Conservation (phyloP, 2,797 vertebrate genomes). For the Peromyscus aztecus region DNA sequence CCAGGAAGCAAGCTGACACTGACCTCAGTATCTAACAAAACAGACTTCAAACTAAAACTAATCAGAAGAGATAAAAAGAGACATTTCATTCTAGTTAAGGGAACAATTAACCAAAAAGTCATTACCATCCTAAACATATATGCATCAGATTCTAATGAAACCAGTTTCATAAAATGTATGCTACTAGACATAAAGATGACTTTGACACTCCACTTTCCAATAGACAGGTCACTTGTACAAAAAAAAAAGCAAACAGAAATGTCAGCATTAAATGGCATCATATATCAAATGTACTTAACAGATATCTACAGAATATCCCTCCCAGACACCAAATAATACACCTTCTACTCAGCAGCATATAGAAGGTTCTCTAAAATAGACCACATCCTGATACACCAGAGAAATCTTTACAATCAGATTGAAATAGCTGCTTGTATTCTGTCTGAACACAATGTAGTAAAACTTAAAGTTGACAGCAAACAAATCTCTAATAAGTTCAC, state of each 20-base stretch:
- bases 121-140: not conserved
- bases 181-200: not conserved
- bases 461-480: not conserved
- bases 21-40: not conserved
- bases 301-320: not conserved
- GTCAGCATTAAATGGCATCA: not conserved
- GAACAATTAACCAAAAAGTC: not conserved
- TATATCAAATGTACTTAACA: not conserved
- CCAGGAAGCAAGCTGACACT: not conserved
- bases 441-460: not conserved
- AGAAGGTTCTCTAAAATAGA: not conserved
- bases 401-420: not conserved
- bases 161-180: not conserved
- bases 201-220: not conserved
- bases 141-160: not conserved
- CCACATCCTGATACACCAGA: not conserved
- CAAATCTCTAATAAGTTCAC: not conserved
- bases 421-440: not conserved
- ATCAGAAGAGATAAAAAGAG: not conserved
- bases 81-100: not conserved
- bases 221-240: no score
- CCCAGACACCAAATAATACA: not conserved
- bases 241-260: no score
- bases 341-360: not conserved
- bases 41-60: not conserved